Percentiles rank a stretch among this genome's conserved stretches.
These are phyloP conservation scores for Calliopum simillimum DNA, from an alignment of 2,888 invertebrate species.

Conservation along the genomic window DNA sequence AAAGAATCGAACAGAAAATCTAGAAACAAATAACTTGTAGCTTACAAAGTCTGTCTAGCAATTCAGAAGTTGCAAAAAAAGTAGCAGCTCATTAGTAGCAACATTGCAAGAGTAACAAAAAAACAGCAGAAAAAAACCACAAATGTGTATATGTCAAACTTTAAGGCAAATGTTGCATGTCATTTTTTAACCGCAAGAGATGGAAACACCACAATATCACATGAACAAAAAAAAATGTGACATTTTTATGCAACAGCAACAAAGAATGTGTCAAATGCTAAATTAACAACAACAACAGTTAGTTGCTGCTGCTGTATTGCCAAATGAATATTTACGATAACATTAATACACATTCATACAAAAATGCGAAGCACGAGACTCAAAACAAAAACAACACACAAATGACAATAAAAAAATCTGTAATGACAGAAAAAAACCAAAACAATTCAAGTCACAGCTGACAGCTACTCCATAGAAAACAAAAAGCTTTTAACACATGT, in stretches of 20 bases:
- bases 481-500: background rate
- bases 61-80: background rate
- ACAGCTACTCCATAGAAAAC: slow-evolving; percentile 1
- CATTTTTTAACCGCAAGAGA: background rate
- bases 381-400: slow-evolving; percentile 27
- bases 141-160: background rate
- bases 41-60: background rate
- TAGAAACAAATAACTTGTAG: background rate
- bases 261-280: background rate
- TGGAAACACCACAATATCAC: too few species aligned
- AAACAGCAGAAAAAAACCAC: background rate
- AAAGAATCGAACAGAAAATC: background rate
- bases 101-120: background rate
- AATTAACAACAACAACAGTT: slow-evolving; percentile 2
- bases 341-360: slow-evolving; percentile 23
- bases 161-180: background rate
- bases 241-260: background rate
- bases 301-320: slow-evolving; percentile 14
- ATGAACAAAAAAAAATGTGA: background rate
- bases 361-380: slow-evolving; percentile 30
- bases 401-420: slow-evolving; percentile 6
- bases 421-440: slow-evolving; percentile 48
- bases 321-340: slow-evolving; percentile 23
- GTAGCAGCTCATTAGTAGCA: slow-evolving; percentile 23
- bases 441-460: slow-evolving; percentile 5